Conservation (phyloP, 2,888 invertebrate species). For the Meiosimyza decipiens region DNA sequence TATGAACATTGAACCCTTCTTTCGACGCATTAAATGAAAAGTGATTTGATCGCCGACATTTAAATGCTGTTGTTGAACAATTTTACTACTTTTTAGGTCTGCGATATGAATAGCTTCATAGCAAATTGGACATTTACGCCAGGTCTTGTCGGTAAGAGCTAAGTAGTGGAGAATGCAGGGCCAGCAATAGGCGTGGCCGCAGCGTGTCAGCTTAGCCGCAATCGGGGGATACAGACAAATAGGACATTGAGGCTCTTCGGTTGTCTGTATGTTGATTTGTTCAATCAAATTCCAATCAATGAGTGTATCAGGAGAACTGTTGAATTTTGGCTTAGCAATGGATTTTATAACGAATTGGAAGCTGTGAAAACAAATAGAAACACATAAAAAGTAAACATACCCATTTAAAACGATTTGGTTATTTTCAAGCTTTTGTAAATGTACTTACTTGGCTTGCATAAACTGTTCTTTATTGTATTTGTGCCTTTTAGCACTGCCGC, state of each 20-base stretch:
- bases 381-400: not conserved
- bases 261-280: conserved; percentile 82
- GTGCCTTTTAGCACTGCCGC: conserved; percentile 63
- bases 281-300: conserved; percentile 94
- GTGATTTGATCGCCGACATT: conserved; percentile 75
- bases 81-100: conserved; percentile 82
- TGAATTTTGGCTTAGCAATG: conserved; percentile 77
- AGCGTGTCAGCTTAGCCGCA: conserved; percentile 91
- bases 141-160: conserved; percentile 83
- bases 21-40: conserved; percentile 88
- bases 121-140: conserved; percentile 93
- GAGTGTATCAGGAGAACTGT: conserved; percentile 86
- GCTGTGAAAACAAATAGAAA: conserved; percentile 68
- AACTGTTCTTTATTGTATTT: conserved; percentile 94
- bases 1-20: conserved; percentile 71
- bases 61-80: conserved; percentile 59
- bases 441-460: conserved; percentile 88
- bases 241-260: conserved; percentile 82
- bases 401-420: not conserved
- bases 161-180: conserved; percentile 93
- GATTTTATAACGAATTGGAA: conserved; percentile 95
- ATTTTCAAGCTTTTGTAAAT: not conserved
- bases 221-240: conserved; percentile 90
- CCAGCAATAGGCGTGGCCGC: conserved; percentile 98
- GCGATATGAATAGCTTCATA: conserved; percentile 81